Conservation (phyloP, 1,140 invertebrate genomes). For the Radopholus similis region DNA sequence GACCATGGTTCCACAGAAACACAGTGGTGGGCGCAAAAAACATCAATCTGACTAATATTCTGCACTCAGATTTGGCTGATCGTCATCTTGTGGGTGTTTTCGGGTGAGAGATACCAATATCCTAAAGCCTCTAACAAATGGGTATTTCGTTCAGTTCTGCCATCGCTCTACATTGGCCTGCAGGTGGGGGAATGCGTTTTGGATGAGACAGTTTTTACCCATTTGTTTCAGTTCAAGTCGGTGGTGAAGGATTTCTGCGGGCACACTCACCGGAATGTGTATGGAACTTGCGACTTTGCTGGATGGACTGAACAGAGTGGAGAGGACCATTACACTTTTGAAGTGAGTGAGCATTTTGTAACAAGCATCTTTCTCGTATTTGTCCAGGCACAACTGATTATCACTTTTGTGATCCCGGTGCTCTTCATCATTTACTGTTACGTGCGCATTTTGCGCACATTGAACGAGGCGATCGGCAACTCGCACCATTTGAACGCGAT, state of each 20-base stretch:
- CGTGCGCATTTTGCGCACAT: conserved; percentile 47
- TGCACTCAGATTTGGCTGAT: conserved; percentile 28
- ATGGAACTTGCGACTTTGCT: conserved; percentile 52
- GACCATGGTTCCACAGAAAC: conserved; percentile 14
- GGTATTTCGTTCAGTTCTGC: too few species aligned
- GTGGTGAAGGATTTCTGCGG: conserved; percentile 54
- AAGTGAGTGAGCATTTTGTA: conserved; percentile 21
- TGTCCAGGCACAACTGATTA: conserved; percentile 42
- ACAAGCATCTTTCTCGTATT: background rate
- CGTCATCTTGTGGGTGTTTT: conserved; percentile 44
- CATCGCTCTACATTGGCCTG: conserved; percentile 55
- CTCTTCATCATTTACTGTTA: conserved; percentile 53
- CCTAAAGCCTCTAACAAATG: too few species aligned
- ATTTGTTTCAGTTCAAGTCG: conserved; percentile 48
- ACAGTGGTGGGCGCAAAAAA: conserved; percentile 10
- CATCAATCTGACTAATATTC: background rate
- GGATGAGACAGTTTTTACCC: background rate
- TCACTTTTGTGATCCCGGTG: conserved; percentile 54
- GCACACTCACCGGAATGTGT: conserved; percentile 26
- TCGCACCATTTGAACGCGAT: conserved; percentile 30
- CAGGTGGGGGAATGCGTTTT: conserved; percentile 32
- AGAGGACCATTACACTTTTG: conserved; percentile 38
- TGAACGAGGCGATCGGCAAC: conserved; percentile 41
- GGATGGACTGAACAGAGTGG: conserved; percentile 15
- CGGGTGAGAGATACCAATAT: too few species aligned